These are phyloP conservation scores for Chromoteleia sp. DNA, from an alignment of 2,888 invertebrate species.

Conservation along the genomic window DNA sequence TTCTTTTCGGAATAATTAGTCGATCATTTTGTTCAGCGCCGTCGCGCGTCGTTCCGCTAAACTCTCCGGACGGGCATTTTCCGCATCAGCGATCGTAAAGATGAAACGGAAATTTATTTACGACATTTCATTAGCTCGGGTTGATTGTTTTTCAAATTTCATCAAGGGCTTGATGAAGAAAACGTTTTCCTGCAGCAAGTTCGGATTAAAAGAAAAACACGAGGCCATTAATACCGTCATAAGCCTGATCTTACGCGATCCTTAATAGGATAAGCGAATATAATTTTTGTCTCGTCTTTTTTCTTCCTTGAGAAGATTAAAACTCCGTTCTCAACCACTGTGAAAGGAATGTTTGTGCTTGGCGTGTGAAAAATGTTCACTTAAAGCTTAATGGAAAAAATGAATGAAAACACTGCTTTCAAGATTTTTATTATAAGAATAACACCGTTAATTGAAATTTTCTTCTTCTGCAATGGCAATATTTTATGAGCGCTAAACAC, in stretches of 20 bases:
- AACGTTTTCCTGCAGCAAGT: neutral
- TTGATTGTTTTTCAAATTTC: neutral
- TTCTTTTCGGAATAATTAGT: conserved; percentile 23
- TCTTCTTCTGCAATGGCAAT: neutral
- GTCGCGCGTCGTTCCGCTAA: neutral
- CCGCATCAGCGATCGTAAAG: neutral
- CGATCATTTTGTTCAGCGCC: conserved; percentile 25
- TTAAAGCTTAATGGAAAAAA: conserved; percentile 17
- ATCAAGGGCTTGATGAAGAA: too few relatives aligned
- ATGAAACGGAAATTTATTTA: conserved; percentile 20
- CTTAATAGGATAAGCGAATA: conserved; percentile 35
- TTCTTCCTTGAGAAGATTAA: conserved; percentile 32
- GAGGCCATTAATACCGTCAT: conserved; percentile 10
- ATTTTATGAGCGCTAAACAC: neutral
- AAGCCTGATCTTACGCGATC: conserved; percentile 28
- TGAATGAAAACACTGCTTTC: conserved; percentile 32
- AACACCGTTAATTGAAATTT: conserved; percentile 19
- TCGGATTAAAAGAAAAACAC: conserved; percentile 7
- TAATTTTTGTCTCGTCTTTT: conserved; percentile 13
- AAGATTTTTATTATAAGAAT: conserved; percentile 18
- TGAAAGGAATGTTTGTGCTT: conserved; percentile 34
- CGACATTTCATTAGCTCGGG: neutral
- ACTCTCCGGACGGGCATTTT: neutral
- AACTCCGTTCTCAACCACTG: conserved; percentile 25
- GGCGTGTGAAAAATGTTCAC: conserved; percentile 36